Conservation (phyloP, 2,797 vertebrate genomes). For the Acrossocheilus fasciatus region DNA sequence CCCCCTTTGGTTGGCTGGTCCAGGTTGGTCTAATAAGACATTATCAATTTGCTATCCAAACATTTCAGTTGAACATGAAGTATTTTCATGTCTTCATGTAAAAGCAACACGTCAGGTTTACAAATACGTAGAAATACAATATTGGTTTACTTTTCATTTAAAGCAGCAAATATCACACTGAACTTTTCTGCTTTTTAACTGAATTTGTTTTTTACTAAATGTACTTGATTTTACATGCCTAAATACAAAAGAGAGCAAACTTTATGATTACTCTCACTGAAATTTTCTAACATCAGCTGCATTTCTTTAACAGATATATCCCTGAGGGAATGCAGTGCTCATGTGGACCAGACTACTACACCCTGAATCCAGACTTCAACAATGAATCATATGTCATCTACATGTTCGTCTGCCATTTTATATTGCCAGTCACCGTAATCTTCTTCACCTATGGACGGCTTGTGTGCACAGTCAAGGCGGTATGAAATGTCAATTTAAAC, state of each 20-base stretch:
- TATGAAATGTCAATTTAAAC: slow-evolving; percentile 57
- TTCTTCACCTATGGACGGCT: slow-evolving; percentile 85
- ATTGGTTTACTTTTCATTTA: background rate
- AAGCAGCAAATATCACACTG: background rate
- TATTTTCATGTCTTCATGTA: too few relatives aligned
- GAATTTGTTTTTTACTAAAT: background rate
- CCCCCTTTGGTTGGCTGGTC: slow-evolving; percentile 84
- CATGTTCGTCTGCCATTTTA: slow-evolving; percentile 81
- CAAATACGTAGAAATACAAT: background rate
- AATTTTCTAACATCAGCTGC: slow-evolving; percentile 78
- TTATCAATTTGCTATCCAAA: background rate
- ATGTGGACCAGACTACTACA: slow-evolving; percentile 85
- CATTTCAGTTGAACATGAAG: background rate
- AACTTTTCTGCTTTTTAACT: background rate
- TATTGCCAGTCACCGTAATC: slow-evolving; percentile 74
- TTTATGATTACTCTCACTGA: background rate
- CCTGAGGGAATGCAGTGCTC: slow-evolving; percentile 85
- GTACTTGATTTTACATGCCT: background rate
- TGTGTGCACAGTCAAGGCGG: slow-evolving; percentile 84
- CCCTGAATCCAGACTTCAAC: slow-evolving; percentile 80
- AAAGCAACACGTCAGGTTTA: background rate
- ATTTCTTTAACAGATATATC: slow-evolving; percentile 74
- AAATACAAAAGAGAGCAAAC: background rate
- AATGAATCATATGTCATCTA: slow-evolving; percentile 85
- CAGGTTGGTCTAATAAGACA: slow-evolving; percentile 69